phyloP scores from a whole-genome alignment of 2,888 invertebrate species.

The Notocelia uddmanniana region DNA sequence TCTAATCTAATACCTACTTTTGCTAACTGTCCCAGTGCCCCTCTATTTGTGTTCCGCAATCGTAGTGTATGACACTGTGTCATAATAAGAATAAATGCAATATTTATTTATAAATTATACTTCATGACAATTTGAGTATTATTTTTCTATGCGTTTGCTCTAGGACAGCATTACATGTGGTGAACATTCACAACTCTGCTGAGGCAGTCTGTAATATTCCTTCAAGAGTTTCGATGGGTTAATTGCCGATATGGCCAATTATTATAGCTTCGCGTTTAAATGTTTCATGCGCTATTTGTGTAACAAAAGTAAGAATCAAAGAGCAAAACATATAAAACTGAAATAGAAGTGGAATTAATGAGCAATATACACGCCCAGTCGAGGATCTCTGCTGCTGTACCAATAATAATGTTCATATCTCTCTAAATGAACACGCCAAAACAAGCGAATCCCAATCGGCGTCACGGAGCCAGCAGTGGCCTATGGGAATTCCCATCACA shows the following conservation, averaged over 20 bases:
- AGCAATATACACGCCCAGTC: background rate
- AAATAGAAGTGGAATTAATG: background rate
- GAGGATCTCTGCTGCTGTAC: background rate
- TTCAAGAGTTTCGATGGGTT: background rate
- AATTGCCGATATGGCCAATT: background rate
- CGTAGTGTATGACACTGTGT: too few species aligned
- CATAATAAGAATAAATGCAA: too few species aligned
- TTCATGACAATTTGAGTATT: too few species aligned
- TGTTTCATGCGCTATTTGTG: background rate
- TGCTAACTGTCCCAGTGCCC: too few species aligned
- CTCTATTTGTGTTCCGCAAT: too few species aligned
- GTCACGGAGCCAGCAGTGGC: conserved; percentile 18
- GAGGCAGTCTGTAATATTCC: background rate
- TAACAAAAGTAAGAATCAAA: background rate
- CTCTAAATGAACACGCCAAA: conserved; percentile 24
- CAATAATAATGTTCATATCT: background rate
- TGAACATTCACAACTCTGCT: background rate
- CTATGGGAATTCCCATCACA: conserved; percentile 42
- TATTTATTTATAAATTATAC: too few species aligned
- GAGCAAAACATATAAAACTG: background rate
- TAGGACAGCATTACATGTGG: too few species aligned
- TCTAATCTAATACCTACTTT: too few species aligned
- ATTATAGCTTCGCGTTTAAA: background rate
- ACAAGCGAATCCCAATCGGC: conserved; percentile 22
- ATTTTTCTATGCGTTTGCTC: too few species aligned